These are phyloP conservation scores for Eulemur coronatus DNA, from an alignment of 2,797 vertebrate species.

Conservation along the genomic window DNA sequence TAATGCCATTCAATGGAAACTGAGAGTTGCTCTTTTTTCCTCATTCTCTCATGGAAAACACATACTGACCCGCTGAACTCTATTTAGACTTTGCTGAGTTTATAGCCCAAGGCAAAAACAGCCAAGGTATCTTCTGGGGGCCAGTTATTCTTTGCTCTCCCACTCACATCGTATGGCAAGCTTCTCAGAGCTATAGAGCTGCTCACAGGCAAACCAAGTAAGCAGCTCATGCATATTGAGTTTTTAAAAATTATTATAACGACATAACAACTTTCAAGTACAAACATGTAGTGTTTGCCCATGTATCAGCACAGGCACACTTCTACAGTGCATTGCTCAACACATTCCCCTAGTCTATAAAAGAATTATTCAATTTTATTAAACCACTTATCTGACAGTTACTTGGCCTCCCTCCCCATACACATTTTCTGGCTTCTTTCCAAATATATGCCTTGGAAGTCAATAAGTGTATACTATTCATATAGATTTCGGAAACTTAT, in stretches of 20 bases:
- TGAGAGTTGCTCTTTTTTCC: neutral
- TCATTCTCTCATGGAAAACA: constrained; percentile 14
- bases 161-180: neutral
- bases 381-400: constrained; percentile 42
- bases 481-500: constrained; percentile 12
- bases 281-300: neutral
- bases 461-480: neutral
- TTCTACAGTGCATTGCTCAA: neutral
- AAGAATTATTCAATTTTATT: constrained; percentile 33
- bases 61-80: neutral
- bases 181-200: neutral
- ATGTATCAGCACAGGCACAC: neutral
- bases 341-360: neutral
- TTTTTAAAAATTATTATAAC: neutral
- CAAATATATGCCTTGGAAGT: constrained; percentile 21
- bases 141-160: neutral
- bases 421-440: neutral
- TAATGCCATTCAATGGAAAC: neutral
- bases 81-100: neutral
- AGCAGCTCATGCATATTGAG: neutral
- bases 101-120: constrained; percentile 10
- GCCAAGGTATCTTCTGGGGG: neutral
- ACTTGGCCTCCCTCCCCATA: neutral
- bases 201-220: neutral
- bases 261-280: neutral